Conservation (phyloP, 2,113 vertebrate species). For the Perca fluviatilis region DNA sequence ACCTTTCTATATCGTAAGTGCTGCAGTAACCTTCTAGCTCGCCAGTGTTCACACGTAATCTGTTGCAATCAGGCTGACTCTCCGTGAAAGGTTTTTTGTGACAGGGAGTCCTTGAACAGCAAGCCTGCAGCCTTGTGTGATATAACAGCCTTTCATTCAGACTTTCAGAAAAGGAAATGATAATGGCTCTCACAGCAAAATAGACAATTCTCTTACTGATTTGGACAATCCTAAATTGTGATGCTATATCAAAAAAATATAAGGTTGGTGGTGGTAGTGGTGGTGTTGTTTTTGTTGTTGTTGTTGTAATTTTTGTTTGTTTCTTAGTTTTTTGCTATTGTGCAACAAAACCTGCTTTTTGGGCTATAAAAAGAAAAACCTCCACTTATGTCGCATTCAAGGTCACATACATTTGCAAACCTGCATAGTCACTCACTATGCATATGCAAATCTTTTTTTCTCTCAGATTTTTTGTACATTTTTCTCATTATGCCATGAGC, state of each 20-base stretch:
- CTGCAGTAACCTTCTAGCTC: conserved; percentile 54
- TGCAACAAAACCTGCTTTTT: not conserved
- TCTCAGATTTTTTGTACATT: not conserved
- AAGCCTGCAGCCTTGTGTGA: conserved; percentile 58
- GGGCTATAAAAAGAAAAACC: no score
- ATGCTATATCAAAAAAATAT: not conserved
- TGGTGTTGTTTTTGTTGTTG: not conserved
- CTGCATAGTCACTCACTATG: not conserved
- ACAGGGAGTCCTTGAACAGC: conserved; percentile 65
- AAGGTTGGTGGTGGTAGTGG: not conserved
- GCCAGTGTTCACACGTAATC: conserved; percentile 30
- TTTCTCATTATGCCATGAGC: not conserved
- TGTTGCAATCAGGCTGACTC: conserved; percentile 56
- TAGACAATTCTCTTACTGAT: conserved; percentile 6
- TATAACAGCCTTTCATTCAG: conserved; percentile 50
- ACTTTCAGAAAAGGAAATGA: conserved; percentile 10
- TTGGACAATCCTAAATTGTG: not conserved
- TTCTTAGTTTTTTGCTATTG: not conserved
- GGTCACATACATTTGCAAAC: not conserved
- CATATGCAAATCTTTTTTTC: not conserved
- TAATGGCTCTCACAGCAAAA: conserved; percentile 23
- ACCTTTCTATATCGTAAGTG: conserved; percentile 27
- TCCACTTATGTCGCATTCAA: not conserved
- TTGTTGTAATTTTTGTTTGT: not conserved
- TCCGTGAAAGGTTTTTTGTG: conserved; percentile 48